Evolutionary conservation across 92 coral and sea anemone genomes (phyloP).

Genomic region (Epizoanthus rinbou): DNA sequence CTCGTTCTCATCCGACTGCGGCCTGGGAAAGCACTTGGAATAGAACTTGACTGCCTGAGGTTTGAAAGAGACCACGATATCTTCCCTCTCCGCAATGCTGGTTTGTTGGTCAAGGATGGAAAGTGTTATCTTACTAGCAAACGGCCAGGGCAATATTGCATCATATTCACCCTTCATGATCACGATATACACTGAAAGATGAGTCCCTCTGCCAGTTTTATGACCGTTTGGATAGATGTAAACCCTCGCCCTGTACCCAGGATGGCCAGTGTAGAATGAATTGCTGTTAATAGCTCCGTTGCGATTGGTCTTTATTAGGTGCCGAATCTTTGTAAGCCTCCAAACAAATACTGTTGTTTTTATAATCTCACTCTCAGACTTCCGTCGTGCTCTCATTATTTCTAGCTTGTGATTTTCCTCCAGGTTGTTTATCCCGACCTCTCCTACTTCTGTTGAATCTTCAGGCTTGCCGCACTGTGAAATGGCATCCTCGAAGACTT

Average conservation of each 20-base stretch:
- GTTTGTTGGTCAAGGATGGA: constrained; percentile 76
- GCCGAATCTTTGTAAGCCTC: constrained; percentile 11
- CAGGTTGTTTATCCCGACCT: background rate
- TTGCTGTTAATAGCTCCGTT: constrained; percentile 77
- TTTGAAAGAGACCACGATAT: background rate
- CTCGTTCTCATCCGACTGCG: constrained; percentile 24
- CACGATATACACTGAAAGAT: constrained; percentile 76
- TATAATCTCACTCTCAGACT: background rate
- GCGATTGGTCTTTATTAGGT: constrained; percentile 21
- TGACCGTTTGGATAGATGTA: constrained; percentile 86
- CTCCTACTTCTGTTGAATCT: background rate
- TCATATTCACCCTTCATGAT: constrained; percentile 91
- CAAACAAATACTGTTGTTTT: constrained; percentile 27
- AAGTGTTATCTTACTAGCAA: constrained; percentile 70
- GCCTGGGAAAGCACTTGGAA: constrained; percentile 6
- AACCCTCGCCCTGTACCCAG: constrained; percentile 82
- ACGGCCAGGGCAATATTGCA: constrained; percentile 88
- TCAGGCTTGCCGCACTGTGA: background rate
- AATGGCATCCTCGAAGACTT: constrained; percentile 15
- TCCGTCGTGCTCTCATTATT: background rate
- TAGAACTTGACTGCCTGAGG: background rate
- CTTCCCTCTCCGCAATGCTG: background rate
- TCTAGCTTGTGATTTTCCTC: background rate
- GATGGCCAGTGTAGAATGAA: constrained; percentile 80
- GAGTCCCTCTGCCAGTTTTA: constrained; percentile 72